phyloP scores from a whole-genome alignment of 2,113 vertebrate species.

The Hylia prasina region DNA sequence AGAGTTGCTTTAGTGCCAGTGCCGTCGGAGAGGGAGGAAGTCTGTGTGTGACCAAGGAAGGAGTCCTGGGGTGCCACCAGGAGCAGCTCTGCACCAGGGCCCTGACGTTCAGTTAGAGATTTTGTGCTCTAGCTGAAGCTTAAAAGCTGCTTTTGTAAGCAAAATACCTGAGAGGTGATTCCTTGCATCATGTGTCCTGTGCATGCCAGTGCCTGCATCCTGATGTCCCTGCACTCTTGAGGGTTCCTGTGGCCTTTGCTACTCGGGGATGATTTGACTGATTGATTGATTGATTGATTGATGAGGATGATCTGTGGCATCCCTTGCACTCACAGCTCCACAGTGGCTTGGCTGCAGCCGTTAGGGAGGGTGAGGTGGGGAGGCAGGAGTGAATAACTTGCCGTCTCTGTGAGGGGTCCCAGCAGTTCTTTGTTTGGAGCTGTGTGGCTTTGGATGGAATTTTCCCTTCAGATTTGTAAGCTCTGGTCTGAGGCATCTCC shows the following conservation, averaged over 20 bases:
- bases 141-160: not conserved
- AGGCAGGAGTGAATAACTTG: not conserved
- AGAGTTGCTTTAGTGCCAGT: not conserved
- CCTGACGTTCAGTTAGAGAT: rapidly evolving
- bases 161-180: not conserved
- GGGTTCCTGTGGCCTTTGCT: not conserved
- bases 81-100: not conserved
- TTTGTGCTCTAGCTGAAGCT: not conserved
- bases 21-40: rapidly evolving
- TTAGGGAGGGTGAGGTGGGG: not conserved
- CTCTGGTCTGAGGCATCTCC: not conserved
- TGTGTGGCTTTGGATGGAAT: not conserved
- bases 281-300: not conserved
- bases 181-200: not conserved
- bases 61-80: too few relatives aligned
- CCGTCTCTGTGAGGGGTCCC: not conserved
- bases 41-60: not conserved
- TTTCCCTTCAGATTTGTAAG: not conserved
- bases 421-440: not conserved
- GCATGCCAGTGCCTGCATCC: not conserved
- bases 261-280: not conserved
- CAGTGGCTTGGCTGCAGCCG: not conserved
- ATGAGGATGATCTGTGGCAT: rapidly evolving
- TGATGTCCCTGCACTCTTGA: rapidly evolving
- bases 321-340: rapidly evolving